Evolutionary conservation across 2,113 vertebrate genomes (phyloP).

Genomic region (Rhinoptilus africanus): DNA sequence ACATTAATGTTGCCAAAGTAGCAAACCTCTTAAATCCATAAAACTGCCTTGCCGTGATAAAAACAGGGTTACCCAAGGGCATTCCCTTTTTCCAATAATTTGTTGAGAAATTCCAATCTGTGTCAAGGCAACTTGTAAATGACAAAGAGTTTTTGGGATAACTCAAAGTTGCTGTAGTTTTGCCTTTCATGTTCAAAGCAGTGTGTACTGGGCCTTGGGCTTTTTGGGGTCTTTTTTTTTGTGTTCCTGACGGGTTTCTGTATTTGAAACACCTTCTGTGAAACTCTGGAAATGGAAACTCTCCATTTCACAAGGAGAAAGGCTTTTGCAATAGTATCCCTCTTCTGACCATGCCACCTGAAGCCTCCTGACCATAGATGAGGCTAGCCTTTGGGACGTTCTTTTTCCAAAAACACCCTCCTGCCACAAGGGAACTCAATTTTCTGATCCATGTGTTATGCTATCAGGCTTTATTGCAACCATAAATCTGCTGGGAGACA

Average conservation of each 20-base stretch:
- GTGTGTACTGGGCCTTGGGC: not conserved
- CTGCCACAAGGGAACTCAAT: not conserved
- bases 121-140: not conserved
- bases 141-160: not conserved
- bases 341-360: not conserved
- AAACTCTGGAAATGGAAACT: not conserved
- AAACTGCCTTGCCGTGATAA: not conserved
- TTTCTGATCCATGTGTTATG: not conserved
- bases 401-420: not conserved
- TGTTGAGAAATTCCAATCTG: not conserved
- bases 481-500: not conserved
- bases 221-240: not conserved
- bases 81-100: not conserved
- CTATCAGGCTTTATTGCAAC: not conserved
- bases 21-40: not conserved
- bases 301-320: not conserved
- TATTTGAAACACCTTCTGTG: not conserved
- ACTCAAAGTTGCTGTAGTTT: accelerated
- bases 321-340: not conserved
- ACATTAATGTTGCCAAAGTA: not conserved
- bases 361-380: not conserved
- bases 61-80: not conserved
- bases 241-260: not conserved
- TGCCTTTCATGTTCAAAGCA: accelerated
- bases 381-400: not conserved